Conservation (phyloP, 2,888 invertebrate genomes). For the Thymelicus acteon region DNA sequence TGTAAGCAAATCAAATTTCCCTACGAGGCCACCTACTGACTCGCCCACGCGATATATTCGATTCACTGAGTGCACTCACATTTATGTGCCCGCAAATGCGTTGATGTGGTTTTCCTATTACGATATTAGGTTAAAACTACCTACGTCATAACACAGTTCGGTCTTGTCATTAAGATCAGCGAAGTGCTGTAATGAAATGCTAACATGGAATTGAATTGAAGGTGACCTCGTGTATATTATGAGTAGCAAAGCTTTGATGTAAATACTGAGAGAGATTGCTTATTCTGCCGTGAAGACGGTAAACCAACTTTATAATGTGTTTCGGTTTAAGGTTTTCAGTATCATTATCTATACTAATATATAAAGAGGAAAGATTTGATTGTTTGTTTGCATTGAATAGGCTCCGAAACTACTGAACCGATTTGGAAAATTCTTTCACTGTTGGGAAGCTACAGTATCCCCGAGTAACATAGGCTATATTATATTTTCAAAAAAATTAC, state of each 20-base stretch:
- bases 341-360: too few species aligned
- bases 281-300: background rate
- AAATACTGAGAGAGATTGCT: background rate
- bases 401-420: too few species aligned
- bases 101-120: slow-evolving; percentile 34
- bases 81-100: slow-evolving; percentile 43
- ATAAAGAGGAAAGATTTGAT: too few species aligned
- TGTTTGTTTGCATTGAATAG: too few species aligned
- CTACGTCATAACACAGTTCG: slow-evolving; percentile 7
- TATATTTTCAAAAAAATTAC: too few species aligned
- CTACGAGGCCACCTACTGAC: background rate
- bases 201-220: background rate
- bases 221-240: too few species aligned
- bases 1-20: background rate
- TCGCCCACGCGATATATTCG: slow-evolving; percentile 13
- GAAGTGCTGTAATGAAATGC: slow-evolving; percentile 11
- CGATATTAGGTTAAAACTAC: slow-evolving; percentile 27
- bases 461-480: too few species aligned
- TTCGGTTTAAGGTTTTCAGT: too few species aligned
- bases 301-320: too few species aligned
- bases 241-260: background rate
- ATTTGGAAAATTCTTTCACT: too few species aligned
- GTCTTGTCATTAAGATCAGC: slow-evolving; percentile 11
- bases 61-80: slow-evolving; percentile 45
- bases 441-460: too few species aligned